A percentile compares a stretch with the other conserved stretches of the same genome.
phyloP scores from a whole-genome alignment of 2,113 vertebrate genomes.

The Lutjanus erythropterus region DNA sequence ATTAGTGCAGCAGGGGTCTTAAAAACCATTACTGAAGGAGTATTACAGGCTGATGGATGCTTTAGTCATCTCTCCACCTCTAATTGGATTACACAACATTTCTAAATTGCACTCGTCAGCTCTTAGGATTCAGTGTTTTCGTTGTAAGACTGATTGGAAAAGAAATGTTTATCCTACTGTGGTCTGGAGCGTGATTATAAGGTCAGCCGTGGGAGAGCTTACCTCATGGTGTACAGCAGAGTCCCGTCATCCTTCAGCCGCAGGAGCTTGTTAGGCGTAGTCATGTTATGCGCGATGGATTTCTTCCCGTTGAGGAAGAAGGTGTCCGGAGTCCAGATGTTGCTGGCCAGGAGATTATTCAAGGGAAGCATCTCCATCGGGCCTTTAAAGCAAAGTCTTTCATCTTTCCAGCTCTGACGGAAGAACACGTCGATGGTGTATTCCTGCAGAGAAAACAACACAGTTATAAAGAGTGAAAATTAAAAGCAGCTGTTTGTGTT shows the following conservation, averaged over 20 bases:
- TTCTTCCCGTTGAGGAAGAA: constrained; percentile 99
- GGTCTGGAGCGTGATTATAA: neutral
- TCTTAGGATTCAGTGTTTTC: constrained; percentile 28
- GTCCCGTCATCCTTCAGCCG: constrained; percentile 95
- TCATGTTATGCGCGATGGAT: constrained; percentile 99
- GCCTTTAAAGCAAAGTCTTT: constrained; percentile 94
- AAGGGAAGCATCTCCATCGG: constrained; percentile 95
- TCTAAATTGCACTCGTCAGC: constrained; percentile 1
- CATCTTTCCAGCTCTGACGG: constrained; percentile 99
- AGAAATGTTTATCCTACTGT: neutral
- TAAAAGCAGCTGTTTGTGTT: neutral
- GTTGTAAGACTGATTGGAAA: constrained; percentile 4
- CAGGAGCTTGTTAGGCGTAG: constrained; percentile 97
- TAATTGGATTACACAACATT: constrained; percentile 54
- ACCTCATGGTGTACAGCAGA: constrained; percentile 99
- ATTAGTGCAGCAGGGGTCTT: constrained; percentile 43
- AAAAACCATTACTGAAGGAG: constrained; percentile 50
- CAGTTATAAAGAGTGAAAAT: neutral
- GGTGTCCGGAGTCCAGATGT: constrained; percentile 98
- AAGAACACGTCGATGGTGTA: constrained; percentile 99
- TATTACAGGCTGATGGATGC: constrained; percentile 22
- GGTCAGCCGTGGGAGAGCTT: constrained; percentile 41
- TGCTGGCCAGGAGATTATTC: constrained; percentile 96
- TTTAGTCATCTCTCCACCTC: constrained; percentile 30
- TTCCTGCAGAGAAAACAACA: constrained; percentile 84